Conservation (phyloP, 2,888 invertebrate genomes). For the Carterocephalus palaemon region DNA sequence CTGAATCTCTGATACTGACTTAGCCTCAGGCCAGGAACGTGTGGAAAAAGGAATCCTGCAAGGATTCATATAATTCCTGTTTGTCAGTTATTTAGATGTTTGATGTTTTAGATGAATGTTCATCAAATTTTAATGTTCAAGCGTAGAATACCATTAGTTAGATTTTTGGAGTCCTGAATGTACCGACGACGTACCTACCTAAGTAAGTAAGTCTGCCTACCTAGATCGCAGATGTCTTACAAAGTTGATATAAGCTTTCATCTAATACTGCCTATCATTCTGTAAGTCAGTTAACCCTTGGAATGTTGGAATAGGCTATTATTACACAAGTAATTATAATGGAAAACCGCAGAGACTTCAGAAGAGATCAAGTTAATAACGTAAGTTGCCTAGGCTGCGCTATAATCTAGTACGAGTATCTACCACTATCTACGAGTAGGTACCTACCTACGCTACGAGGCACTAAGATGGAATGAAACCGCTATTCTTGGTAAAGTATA, state of each 20-base stretch:
- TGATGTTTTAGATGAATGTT: no score
- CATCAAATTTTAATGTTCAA: no score
- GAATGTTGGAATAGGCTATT: slow-evolving; percentile 10
- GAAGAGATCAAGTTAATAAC: slow-evolving; percentile 22
- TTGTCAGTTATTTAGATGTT: no score
- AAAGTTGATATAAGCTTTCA: no score
- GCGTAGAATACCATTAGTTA: no score
- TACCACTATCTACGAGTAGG: slow-evolving; percentile 13
- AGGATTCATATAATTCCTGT: background rate
- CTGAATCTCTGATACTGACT: slow-evolving; percentile 30
- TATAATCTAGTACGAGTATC: no score
- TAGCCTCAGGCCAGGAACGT: slow-evolving; percentile 52
- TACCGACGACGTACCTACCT: no score
- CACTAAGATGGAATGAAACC: slow-evolving; percentile 19
- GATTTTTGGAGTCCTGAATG: no score
- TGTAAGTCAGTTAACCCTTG: background rate
- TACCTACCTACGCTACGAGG: no score
- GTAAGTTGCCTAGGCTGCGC: slow-evolving; percentile 9
- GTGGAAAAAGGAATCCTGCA: slow-evolving; percentile 14
- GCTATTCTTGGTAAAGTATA: slow-evolving; percentile 8
- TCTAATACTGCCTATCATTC: slow-evolving; percentile 1
- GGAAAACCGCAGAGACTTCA: slow-evolving; percentile 16
- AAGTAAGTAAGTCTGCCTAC: no score
- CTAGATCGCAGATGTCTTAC: no score
- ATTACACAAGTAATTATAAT: slow-evolving; percentile 17